These are phyloP conservation scores for Glyphotaelius pellucidus DNA, from an alignment of 2,888 invertebrate genomes.

Conservation along the genomic window DNA sequence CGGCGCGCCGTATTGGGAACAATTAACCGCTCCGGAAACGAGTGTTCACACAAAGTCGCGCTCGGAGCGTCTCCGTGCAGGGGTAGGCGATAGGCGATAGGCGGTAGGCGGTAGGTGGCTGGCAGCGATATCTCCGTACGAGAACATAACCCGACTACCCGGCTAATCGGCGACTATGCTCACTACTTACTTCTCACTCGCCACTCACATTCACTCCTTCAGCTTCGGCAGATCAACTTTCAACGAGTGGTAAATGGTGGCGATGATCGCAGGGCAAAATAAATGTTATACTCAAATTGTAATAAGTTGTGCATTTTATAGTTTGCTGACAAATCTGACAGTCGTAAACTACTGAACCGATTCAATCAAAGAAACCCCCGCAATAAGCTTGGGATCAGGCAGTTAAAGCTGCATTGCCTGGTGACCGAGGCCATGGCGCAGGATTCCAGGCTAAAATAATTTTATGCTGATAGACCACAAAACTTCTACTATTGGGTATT, in stretches of 20 bases:
- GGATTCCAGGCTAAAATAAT: background rate
- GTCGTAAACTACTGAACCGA: background rate
- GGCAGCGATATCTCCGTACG: slow-evolving; percentile 38
- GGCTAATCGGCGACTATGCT: background rate
- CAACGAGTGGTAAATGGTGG: background rate
- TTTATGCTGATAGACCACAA: background rate
- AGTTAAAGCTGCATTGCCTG: background rate
- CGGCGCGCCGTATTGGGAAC: slow-evolving; percentile 59
- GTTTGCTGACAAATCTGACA: background rate
- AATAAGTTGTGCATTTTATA: background rate
- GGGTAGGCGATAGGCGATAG: slow-evolving; percentile 13
- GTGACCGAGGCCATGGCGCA: background rate
- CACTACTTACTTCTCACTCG: background rate
- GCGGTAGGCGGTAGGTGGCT: slow-evolving; percentile 17
- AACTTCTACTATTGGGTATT: background rate
- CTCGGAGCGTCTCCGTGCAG: background rate
- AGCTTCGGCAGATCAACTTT: background rate
- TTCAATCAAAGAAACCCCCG: background rate
- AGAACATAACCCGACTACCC: background rate
- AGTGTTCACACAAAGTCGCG: slow-evolving; percentile 57
- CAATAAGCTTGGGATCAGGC: background rate
- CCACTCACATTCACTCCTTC: background rate
- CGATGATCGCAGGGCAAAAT: background rate
- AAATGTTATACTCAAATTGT: background rate
- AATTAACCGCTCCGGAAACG: slow-evolving; percentile 62